These are phyloP conservation scores for Platorchestia sp. DNA, from an alignment of 1,140 invertebrate species.

Conservation along the genomic window DNA sequence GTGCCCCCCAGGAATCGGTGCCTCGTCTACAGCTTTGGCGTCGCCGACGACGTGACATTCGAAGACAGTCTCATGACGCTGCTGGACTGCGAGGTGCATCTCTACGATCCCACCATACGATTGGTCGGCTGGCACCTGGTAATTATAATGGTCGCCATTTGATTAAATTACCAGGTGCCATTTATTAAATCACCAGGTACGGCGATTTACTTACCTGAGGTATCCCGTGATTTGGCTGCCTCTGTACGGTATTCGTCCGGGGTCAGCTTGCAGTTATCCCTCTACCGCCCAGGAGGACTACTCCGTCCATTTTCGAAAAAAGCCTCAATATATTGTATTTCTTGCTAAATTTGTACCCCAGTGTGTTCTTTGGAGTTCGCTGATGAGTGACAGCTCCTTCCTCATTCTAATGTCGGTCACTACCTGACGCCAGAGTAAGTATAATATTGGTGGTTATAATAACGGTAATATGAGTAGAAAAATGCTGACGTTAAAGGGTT, in stretches of 20 bases:
- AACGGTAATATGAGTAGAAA: no score
- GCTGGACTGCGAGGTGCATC: slow-evolving; percentile 23
- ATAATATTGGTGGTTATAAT: no score
- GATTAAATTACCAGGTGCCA: neutral
- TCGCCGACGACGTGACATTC: slow-evolving; percentile 41
- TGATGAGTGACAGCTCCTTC: no score
- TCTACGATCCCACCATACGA: slow-evolving; percentile 9
- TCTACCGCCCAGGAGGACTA: neutral
- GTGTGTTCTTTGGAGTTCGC: no score
- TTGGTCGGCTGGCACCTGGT: slow-evolving; percentile 23
- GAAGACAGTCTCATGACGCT: slow-evolving; percentile 9
- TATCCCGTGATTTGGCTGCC: neutral
- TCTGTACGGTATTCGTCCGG: neutral
- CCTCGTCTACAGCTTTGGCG: slow-evolving; percentile 51
- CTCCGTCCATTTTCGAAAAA: neutral
- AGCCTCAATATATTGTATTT: no score
- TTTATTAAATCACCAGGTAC: no score
- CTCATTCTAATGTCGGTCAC: no score
- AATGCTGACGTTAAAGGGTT: neutral
- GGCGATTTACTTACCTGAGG: no score
- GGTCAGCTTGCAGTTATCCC: neutral
- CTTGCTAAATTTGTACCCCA: no score
- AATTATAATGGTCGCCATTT: neutral
- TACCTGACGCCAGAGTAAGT: no score
- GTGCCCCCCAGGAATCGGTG: slow-evolving; percentile 42